Evolutionary conservation across 2,113 vertebrate species (phyloP).

Genomic region (Pygoscelis antarcticus): DNA sequence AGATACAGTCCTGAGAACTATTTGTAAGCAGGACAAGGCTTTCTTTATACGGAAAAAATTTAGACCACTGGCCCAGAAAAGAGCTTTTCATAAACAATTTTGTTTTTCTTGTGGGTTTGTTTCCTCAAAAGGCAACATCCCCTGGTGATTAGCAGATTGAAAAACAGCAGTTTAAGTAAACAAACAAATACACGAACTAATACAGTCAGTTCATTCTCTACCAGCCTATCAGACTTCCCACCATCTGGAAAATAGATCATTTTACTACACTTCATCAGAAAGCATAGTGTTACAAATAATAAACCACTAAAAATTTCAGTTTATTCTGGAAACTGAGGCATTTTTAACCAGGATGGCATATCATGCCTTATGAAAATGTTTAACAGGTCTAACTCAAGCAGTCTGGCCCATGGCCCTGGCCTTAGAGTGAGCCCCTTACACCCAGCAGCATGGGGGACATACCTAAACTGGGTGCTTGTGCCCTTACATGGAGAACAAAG

Average conservation of each 20-base stretch:
- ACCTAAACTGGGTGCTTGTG: neutral
- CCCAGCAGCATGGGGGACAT: neutral
- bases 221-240: neutral
- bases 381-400: neutral
- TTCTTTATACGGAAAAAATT: neutral
- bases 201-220: neutral
- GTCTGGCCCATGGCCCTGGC: neutral
- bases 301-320: neutral
- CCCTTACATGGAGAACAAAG: neutral
- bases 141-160: neutral
- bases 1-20: neutral
- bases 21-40: neutral
- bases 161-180: neutral
- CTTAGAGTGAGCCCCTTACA: neutral
- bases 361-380: neutral
- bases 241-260: neutral
- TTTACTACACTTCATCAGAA: neutral
- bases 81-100: neutral
- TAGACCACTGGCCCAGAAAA: neutral
- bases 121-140: neutral
- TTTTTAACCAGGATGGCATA: neutral
- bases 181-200: neutral
- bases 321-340: neutral
- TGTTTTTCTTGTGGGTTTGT: neutral
- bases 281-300: neutral